Evolutionary conservation across 1,140 invertebrate species (phyloP).

Genomic region (Euura lappo): DNA sequence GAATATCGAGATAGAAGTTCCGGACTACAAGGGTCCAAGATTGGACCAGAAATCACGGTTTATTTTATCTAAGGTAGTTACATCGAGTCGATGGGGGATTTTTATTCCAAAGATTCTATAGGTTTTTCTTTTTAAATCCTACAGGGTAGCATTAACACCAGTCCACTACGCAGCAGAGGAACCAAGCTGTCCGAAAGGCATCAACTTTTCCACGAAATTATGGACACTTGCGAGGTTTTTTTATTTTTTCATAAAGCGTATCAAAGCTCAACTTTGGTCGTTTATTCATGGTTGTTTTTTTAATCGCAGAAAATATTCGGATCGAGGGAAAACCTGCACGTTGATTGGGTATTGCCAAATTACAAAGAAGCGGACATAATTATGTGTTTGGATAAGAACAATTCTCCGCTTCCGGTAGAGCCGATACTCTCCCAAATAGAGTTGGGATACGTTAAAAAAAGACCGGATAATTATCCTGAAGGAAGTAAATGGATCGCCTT

Average conservation of each 20-base stretch:
- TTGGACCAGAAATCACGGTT: conserved; percentile 46
- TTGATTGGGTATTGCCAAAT: conserved; percentile 65
- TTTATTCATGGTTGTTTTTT: not conserved
- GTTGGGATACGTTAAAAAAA: conserved; percentile 52
- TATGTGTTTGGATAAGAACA: conserved; percentile 57
- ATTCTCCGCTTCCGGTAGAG: conserved; percentile 46
- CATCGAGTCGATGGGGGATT: no score
- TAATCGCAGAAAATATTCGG: conserved; percentile 25
- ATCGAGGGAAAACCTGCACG: conserved; percentile 33
- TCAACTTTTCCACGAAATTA: conserved; percentile 52
- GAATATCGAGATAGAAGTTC: conserved; percentile 63
- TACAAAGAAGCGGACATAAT: conserved; percentile 62
- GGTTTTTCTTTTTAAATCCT: no score
- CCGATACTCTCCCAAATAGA: conserved; percentile 41
- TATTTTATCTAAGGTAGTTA: conserved; percentile 53
- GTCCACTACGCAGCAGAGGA: no score
- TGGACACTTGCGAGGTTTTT: conserved; percentile 39
- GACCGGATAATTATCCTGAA: conserved; percentile 47
- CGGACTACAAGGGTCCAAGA: conserved; percentile 62
- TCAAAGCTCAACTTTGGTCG: not conserved
- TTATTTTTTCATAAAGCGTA: conserved; percentile 28
- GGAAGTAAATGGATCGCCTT: conserved; percentile 58
- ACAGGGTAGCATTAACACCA: no score
- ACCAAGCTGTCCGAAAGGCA: not conserved
- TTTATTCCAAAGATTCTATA: no score